Evolutionary conservation across 92 coral and sea anemone genomes (phyloP).

Genomic region (Bergia puertoricense): DNA sequence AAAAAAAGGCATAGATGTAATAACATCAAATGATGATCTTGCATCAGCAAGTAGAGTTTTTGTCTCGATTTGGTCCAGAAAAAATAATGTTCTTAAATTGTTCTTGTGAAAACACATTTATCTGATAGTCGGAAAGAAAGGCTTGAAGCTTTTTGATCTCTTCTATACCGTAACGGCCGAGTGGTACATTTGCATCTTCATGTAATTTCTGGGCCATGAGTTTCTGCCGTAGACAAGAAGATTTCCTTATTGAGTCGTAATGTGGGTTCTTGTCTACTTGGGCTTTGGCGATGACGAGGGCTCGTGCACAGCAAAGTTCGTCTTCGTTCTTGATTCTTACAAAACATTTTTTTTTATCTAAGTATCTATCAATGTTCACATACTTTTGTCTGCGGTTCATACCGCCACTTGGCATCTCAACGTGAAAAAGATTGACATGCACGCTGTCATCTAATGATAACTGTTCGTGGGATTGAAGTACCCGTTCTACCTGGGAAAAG

Average conservation of each 20-base stretch:
- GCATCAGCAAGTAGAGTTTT: no score
- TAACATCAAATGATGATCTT: no score
- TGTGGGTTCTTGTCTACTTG: slow-evolving; percentile 25
- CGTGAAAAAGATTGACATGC: slow-evolving; percentile 36
- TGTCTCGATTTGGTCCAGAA: no score
- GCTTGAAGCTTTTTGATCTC: slow-evolving; percentile 41
- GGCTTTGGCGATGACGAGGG: slow-evolving; percentile 42
- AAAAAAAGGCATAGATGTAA: no score
- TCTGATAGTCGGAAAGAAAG: slow-evolving; percentile 17
- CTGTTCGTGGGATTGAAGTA: slow-evolving; percentile 33
- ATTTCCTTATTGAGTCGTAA: neutral
- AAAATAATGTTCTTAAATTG: neutral
- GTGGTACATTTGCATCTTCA: slow-evolving; percentile 5
- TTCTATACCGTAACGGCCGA: slow-evolving; percentile 27
- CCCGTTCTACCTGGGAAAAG: slow-evolving; percentile 27
- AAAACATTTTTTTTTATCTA: neutral
- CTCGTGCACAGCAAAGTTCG: slow-evolving; percentile 32
- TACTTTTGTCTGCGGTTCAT: neutral
- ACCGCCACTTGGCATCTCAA: neutral
- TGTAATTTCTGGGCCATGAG: slow-evolving; percentile 20
- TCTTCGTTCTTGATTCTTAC: slow-evolving; percentile 23
- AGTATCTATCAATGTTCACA: slow-evolving; percentile 4
- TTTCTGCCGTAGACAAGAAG: neutral
- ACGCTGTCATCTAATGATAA: slow-evolving; percentile 42
- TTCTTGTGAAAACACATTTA: slow-evolving; percentile 36